Evolutionary conservation across 2,888 invertebrate species (phyloP).

Genomic region (Polylopha cassiicola): DNA sequence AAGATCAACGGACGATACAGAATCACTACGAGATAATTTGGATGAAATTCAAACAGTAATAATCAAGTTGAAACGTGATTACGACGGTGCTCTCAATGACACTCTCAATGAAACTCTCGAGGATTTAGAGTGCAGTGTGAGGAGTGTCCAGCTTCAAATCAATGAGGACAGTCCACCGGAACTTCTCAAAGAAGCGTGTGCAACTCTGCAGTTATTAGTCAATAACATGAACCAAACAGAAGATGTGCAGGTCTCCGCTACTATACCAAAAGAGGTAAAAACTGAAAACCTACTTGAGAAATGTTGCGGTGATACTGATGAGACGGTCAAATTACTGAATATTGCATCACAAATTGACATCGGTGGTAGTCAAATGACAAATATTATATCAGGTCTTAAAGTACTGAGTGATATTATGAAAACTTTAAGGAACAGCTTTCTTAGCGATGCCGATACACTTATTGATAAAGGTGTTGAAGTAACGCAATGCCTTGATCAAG

Average conservation of each 20-base stretch:
- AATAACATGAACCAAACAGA: conserved; percentile 50
- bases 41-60: conserved; percentile 69
- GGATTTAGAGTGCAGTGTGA: conserved; percentile 72
- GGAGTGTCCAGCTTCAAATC: conserved; percentile 68
- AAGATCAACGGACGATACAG: conserved; percentile 40
- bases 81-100: conserved; percentile 52
- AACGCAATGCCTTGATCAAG: conserved; percentile 53
- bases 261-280: conserved; percentile 26
- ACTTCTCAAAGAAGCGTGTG: conserved; percentile 60
- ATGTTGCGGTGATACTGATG: conserved; percentile 47
- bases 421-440: conserved; percentile 43
- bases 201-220: conserved; percentile 55
- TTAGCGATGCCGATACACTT: conserved; percentile 45
- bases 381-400: conserved; percentile 39
- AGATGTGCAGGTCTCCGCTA: conserved; percentile 28
- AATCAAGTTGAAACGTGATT: conserved; percentile 63
- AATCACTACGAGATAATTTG: conserved; percentile 50
- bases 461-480: conserved; percentile 64
- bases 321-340: conserved; percentile 61
- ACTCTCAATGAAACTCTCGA: conserved; percentile 68
- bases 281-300: conserved; percentile 36
- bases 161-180: conserved; percentile 61
- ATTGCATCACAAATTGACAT: conserved; percentile 52
- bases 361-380: conserved; percentile 32
- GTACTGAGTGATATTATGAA: conserved; percentile 47